phyloP scores from a whole-genome alignment of 2,113 vertebrate genomes.

The Anolis sagrei region DNA sequence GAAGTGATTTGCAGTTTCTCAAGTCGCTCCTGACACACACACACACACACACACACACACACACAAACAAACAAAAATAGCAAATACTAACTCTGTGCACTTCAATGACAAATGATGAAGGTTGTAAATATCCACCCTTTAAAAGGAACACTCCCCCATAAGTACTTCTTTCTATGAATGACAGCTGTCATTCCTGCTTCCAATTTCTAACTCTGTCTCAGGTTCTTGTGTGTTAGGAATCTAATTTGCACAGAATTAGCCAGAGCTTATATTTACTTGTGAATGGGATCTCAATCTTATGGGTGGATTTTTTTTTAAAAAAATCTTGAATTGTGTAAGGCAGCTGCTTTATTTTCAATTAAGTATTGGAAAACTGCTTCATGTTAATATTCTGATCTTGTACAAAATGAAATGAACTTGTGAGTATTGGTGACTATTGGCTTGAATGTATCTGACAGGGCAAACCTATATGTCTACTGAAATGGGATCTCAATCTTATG shows the following conservation, averaged over 20 bases:
- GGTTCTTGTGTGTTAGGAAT: not conserved
- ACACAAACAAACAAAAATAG: too few relatives aligned
- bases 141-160: not conserved
- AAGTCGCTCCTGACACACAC: too few relatives aligned
- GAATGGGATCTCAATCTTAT: not conserved
- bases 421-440: not conserved
- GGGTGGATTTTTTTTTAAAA: too few relatives aligned
- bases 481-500: too few relatives aligned
- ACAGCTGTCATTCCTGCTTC: not conserved
- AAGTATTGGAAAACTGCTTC: too few relatives aligned
- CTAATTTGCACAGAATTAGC: not conserved
- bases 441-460: not conserved
- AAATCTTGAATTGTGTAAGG: too few relatives aligned
- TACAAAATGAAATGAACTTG: not conserved
- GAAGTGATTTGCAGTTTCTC: too few relatives aligned
- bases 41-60: too few relatives aligned
- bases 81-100: too few relatives aligned
- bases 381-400: not conserved
- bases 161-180: not conserved
- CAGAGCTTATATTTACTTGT: not conserved
- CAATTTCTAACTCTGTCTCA: not conserved
- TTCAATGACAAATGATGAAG: not conserved
- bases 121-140: fast-evolving
- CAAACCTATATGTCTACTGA: not conserved
- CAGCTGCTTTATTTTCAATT: too few relatives aligned